Percentiles rank a stretch among this genome's conserved stretches.
Conservation (phyloP, 64 coral and sea anemone species). For the Actinia equina region DNA sequence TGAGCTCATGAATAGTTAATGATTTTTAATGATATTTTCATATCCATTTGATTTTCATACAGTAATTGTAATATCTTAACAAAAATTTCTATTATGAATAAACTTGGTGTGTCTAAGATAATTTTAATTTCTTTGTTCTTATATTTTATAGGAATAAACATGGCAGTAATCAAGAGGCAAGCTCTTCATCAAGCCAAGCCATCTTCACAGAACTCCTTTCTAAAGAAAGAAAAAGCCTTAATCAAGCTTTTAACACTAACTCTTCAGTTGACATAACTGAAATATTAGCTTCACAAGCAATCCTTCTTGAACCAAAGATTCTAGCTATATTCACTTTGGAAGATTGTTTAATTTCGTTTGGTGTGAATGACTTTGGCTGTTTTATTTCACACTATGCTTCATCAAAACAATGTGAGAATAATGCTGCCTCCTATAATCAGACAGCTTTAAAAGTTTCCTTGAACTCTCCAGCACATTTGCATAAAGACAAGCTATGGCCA, state of each 20-base stretch:
- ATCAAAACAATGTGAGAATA: neutral
- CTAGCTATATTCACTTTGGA: neutral
- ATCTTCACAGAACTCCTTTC: neutral
- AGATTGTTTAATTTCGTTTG: neutral
- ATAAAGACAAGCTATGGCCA: neutral
- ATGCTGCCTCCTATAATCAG: neutral
- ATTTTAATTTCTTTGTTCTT: neutral
- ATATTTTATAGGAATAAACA: neutral
- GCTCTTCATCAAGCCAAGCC: neutral
- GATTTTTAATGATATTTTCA: too few relatives aligned
- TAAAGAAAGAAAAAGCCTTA: neutral
- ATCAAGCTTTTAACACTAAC: neutral
- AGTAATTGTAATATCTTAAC: too few relatives aligned
- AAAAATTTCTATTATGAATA: too few relatives aligned
- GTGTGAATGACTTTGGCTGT: neutral
- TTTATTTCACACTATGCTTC: neutral
- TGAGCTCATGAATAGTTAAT: too few relatives aligned
- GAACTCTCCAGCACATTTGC: neutral
- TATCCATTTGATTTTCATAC: too few relatives aligned
- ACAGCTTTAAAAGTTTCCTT: neutral
- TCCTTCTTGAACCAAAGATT: constrained; percentile 8
- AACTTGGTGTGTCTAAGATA: too few relatives aligned
- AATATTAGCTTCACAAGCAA: neutral
- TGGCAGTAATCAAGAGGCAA: neutral
- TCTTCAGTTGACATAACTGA: neutral